Conservation (phyloP, 2,113 vertebrate species). For the Platanista minor region DNA sequence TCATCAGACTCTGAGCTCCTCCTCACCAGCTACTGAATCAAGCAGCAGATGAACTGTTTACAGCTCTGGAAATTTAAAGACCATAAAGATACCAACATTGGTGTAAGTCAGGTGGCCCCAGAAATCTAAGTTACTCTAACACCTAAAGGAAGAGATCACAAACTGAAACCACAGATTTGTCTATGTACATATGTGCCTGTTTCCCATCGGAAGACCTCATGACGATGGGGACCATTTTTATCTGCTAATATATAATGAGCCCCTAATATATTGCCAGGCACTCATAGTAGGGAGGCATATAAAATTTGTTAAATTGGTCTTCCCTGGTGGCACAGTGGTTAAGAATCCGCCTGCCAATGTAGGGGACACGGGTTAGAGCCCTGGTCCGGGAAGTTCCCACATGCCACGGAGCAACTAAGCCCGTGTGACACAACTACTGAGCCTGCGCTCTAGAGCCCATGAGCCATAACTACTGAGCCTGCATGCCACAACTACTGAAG, state of each 20-base stretch:
- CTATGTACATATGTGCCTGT: no score
- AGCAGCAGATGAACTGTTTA: not conserved
- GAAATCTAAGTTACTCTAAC: not conserved
- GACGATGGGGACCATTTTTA: not conserved
- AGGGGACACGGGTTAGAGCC: no score
- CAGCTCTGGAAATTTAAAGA: not conserved
- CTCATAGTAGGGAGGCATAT: not conserved
- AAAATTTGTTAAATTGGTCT: not conserved
- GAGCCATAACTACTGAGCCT: no score
- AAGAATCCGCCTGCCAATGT: no score
- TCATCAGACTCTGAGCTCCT: not conserved
- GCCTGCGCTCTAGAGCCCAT: no score
- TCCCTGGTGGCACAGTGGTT: no score
- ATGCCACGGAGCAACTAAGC: no score
- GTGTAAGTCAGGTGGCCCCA: not conserved
- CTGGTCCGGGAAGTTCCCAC: no score
- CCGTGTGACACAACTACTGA: no score
- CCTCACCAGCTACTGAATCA: not conserved
- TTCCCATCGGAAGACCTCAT: not conserved
- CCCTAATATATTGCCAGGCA: not conserved
- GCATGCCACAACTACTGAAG: no score
- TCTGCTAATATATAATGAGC: not conserved
- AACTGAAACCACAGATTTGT: not conserved
- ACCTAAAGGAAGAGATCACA: not conserved
- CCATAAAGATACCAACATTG: not conserved